A percentile compares a stretch with the other conserved stretches of the same genome.
Evolutionary conservation across 2,888 invertebrate species (phyloP).

Genomic region (Aelia acuminata): DNA sequence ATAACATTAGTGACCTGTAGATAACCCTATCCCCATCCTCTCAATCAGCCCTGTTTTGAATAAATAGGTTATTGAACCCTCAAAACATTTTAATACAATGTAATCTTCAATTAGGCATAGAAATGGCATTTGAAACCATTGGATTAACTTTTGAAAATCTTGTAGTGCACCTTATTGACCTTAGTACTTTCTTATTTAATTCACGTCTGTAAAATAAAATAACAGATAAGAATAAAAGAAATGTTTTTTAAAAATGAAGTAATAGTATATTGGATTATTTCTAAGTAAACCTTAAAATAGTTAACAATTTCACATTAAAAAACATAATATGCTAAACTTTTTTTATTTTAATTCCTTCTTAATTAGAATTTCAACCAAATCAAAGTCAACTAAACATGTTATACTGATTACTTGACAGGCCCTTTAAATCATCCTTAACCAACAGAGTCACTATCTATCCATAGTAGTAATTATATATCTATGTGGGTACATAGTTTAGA

Average conservation of each 20-base stretch:
- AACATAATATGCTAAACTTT: too few relatives aligned
- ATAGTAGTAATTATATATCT: too few relatives aligned
- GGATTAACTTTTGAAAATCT: background rate
- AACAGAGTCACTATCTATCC: too few relatives aligned
- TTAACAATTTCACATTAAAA: background rate
- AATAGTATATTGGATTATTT: background rate
- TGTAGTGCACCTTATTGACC: background rate
- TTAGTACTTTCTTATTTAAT: conserved; percentile 32
- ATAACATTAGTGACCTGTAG: background rate
- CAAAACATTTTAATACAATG: background rate
- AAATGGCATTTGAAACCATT: background rate
- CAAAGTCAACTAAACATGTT: too few relatives aligned
- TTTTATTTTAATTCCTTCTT: too few relatives aligned
- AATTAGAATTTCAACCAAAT: too few relatives aligned
- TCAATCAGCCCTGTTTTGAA: background rate
- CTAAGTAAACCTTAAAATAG: background rate
- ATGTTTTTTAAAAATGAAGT: background rate
- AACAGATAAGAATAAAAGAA: background rate
- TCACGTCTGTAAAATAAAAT: conserved; percentile 16
- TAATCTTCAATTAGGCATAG: background rate
- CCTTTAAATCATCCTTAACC: too few relatives aligned
- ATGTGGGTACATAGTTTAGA: too few relatives aligned
- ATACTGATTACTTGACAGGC: too few relatives aligned
- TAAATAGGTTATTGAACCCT: background rate
- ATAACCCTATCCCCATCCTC: background rate